Evolutionary conservation across 2,797 vertebrate genomes (phyloP).

Genomic region (Eospalax fontanierii): DNA sequence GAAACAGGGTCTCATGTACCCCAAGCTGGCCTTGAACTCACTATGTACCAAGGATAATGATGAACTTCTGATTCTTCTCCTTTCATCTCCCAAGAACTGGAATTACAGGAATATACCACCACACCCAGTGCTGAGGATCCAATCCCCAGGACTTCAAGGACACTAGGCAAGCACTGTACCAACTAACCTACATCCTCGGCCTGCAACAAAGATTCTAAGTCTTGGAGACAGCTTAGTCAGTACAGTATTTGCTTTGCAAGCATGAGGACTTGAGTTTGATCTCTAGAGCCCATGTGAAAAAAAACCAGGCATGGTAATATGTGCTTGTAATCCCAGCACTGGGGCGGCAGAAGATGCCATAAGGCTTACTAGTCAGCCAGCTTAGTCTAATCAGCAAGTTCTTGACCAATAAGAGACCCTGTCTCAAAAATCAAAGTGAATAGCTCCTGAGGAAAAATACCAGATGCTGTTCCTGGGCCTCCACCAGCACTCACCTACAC

Average conservation of each 20-base stretch:
- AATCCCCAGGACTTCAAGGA: background rate
- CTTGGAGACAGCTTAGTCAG: background rate
- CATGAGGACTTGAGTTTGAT: background rate
- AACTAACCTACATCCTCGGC: background rate
- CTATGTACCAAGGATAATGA: background rate
- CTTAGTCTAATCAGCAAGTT: background rate
- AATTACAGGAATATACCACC: background rate
- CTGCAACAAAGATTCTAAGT: background rate
- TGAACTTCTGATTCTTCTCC: background rate
- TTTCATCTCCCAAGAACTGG: background rate
- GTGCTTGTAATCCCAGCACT: background rate
- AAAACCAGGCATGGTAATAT: background rate
- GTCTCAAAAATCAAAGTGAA: background rate
- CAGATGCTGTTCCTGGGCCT: background rate
- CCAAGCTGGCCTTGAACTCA: background rate
- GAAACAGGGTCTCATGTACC: background rate
- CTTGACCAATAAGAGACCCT: background rate
- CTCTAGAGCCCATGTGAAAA: background rate
- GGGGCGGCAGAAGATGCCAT: background rate
- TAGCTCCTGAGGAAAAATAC: background rate
- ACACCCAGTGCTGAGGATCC: background rate
- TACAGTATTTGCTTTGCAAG: background rate
- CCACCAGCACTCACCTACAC: background rate
- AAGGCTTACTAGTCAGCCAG: background rate
- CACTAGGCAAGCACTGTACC: background rate